Conservation (phyloP, 2,113 vertebrate genomes). For the Myocastor coypus region DNA sequence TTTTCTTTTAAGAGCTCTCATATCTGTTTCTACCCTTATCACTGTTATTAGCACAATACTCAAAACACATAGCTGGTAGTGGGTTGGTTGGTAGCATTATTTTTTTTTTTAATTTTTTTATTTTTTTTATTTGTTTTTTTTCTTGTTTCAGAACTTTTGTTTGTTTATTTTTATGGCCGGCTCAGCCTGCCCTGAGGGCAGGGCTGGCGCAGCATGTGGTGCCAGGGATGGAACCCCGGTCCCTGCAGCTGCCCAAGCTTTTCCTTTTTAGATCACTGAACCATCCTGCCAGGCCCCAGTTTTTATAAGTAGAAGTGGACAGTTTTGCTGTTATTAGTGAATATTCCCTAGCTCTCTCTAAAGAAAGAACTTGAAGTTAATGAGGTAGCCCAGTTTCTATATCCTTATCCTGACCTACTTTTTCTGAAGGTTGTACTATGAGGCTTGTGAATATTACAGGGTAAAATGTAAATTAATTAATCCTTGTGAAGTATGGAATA, state of each 20-base stretch:
- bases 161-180: too few relatives aligned
- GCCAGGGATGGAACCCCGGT: too few relatives aligned
- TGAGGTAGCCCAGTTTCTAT: constrained; percentile 33
- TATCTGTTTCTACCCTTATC: background rate
- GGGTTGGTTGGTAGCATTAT: background rate
- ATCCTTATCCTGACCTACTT: constrained; percentile 60
- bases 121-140: too few relatives aligned
- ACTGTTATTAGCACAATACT: background rate
- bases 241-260: too few relatives aligned
- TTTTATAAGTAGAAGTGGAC: background rate
- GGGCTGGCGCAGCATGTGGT: too few relatives aligned
- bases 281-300: too few relatives aligned
- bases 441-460: constrained; percentile 30
- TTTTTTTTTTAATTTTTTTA: too few relatives aligned
- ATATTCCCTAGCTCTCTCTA: background rate
- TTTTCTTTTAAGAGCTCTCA: too few relatives aligned
- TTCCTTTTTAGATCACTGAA: too few relatives aligned
- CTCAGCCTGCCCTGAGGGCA: too few relatives aligned
- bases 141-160: too few relatives aligned
- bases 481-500: background rate
- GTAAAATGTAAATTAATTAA: constrained; percentile 45
- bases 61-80: background rate
- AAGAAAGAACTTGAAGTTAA: constrained; percentile 24
- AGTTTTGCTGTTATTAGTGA: background rate
- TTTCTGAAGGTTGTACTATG: constrained; percentile 59